phyloP scores from a whole-genome alignment of 1,140 invertebrate genomes.

The Zaprionus ornatus region DNA sequence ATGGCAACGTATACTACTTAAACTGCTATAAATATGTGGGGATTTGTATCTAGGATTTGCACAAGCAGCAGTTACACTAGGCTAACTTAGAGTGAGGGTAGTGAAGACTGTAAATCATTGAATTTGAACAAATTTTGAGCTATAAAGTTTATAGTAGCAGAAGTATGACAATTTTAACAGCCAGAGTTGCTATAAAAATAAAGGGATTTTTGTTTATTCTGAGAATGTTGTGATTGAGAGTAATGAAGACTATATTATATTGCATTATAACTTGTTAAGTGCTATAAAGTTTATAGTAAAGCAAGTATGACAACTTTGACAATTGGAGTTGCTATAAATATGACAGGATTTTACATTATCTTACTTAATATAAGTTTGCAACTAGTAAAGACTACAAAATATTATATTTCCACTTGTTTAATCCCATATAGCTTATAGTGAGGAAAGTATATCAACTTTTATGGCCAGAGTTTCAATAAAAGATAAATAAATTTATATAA shows the following conservation, averaged over 20 bases:
- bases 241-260: no score
- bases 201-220: neutral
- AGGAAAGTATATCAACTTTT: no score
- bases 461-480: no score
- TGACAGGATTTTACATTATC: neutral
- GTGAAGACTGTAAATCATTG: no score
- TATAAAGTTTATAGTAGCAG: neutral
- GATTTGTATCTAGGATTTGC: no score
- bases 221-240: neutral
- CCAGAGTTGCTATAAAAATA: neutral
- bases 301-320: neutral
- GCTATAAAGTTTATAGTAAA: neutral
- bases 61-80: neutral
- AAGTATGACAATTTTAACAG: neutral
- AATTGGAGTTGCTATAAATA: neutral
- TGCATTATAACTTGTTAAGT: no score
- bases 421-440: no score
- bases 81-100: neutral
- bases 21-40: neutral
- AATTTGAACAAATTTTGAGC: neutral
- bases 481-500: no score
- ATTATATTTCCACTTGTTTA: no score
- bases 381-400: no score
- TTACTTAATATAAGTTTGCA: no score
- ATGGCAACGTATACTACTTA: neutral